phyloP scores from a whole-genome alignment of 2,113 vertebrate genomes.

The Rhombomys opimus region DNA sequence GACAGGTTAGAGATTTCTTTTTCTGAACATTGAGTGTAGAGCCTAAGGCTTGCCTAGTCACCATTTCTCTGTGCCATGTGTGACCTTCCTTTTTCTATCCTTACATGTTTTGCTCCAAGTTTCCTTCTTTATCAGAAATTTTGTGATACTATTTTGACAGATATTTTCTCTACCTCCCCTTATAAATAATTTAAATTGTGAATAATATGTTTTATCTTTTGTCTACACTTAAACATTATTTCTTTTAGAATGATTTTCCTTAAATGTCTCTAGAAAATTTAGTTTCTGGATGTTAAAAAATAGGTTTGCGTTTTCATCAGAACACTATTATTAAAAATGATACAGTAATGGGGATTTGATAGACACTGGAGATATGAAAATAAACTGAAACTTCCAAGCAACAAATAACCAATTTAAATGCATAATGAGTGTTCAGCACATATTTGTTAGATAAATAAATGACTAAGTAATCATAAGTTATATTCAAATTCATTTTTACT shows the following conservation, averaged over 20 bases:
- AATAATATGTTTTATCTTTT: constrained; percentile 1
- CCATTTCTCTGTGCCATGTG: fast-evolving
- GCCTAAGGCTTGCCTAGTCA: background rate
- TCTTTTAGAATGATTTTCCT: background rate
- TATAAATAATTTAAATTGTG: background rate
- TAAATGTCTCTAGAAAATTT: background rate
- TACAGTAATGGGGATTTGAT: background rate
- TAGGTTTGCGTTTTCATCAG: constrained; percentile 17
- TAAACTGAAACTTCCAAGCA: constrained; percentile 25
- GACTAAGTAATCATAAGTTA: background rate
- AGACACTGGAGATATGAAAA: background rate
- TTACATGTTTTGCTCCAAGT: background rate
- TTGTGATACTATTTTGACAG: background rate
- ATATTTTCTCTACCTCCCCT: background rate
- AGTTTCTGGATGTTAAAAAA: background rate
- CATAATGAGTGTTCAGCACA: constrained; percentile 28
- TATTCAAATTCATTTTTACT: constrained; percentile 32
- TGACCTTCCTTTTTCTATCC: background rate
- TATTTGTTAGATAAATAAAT: constrained; percentile 52
- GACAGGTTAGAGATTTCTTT: background rate
- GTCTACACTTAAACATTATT: background rate
- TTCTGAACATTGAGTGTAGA: fast-evolving
- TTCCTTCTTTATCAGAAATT: background rate
- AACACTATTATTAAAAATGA: constrained; percentile 15
- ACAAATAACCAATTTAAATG: constrained; percentile 45